Base-by-base conservation (phyloP, 2,888 invertebrate species). In the Frankliniella intonsa region DNA sequence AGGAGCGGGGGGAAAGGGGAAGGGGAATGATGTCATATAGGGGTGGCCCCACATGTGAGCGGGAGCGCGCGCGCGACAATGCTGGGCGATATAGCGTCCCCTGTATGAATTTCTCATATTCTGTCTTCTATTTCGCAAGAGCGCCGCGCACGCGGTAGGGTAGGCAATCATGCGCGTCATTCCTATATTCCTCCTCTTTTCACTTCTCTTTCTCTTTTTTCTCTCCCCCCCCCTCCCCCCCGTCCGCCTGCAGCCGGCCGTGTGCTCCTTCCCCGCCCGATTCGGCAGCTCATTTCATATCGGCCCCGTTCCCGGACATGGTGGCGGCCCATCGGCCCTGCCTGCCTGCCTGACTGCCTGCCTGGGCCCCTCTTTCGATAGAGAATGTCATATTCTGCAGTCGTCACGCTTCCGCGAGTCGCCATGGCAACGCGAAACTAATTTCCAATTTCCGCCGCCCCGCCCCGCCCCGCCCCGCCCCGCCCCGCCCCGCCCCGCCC, bases 191-290 rank as follows among this genome's bases (percentile, higher is more conserved):
- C 81, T 80, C 76, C 65, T 14, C 81, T 38, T 38, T 38, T 49
- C 69, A 25, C 55, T 83, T 69, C 76, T 82, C 82, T 80, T 62
- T 62, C 62, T 17, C 62, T 62, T 62, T 62, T 17, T 55, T 17
- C 7, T 19, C 14, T 55, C 55, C 55, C 17, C 55, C 11, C 55
- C 55, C 55, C 55, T 14, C 14, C 19, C 14, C 10, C 55, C 19
- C 55, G 17, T n/a, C n/a, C 55, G 7, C 55, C 55, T 9, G 14
- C 55, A 0, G 14, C 55, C 3, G 38, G 14, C 11, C 62, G 62
- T 83, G 38, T 5, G 38, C 82, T 82, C 82, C 81, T 17, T 69
- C 79, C 8, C 50, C 10, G 27, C 10, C 55, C 27, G 83, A 11
- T 7, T 25, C 69, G 11, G 69, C 69, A 25, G n/a, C 69, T 76